Conservation (phyloP, 1,140 invertebrate genomes). For the Zaprionus taronus region DNA sequence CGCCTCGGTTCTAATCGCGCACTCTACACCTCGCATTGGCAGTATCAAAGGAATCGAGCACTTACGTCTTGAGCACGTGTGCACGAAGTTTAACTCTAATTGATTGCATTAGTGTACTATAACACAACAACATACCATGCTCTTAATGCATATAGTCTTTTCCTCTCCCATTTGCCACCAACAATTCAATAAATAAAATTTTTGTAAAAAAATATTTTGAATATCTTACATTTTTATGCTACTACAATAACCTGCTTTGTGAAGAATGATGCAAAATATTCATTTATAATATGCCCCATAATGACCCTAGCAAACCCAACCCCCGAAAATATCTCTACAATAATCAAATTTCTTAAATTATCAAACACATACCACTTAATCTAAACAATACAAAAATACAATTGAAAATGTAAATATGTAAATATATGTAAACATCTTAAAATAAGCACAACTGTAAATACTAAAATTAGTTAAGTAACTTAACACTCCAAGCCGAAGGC, state of each 20-base stretch:
- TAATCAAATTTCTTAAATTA: too few relatives aligned
- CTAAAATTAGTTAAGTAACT: too few relatives aligned
- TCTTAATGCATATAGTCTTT: constrained; percentile 5
- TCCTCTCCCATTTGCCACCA: constrained; percentile 27
- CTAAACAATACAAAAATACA: too few relatives aligned
- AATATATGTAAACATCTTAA: too few relatives aligned
- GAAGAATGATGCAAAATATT: background rate
- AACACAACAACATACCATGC: constrained; percentile 29
- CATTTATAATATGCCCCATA: too few relatives aligned
- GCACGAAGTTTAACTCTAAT: constrained; percentile 63
- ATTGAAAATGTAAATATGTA: too few relatives aligned
- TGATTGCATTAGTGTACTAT: constrained; percentile 77
- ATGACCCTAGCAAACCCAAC: too few relatives aligned
- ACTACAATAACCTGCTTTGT: constrained; percentile 62
- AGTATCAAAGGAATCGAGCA: constrained; percentile 25
- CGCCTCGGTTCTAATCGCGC: constrained; percentile 9
- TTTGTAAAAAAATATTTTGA: constrained; percentile 9
- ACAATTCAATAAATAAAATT: constrained; percentile 64
- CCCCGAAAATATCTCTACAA: too few relatives aligned
- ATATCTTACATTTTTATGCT: constrained; percentile 53
- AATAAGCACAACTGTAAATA: too few relatives aligned
- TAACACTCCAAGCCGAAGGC: too few relatives aligned
- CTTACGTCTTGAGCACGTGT: constrained; percentile 49
- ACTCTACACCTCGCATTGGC: constrained; percentile 28
- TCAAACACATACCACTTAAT: too few relatives aligned